phyloP scores from a whole-genome alignment of 2,797 vertebrate species.

The Lycodopsis pacificus region DNA sequence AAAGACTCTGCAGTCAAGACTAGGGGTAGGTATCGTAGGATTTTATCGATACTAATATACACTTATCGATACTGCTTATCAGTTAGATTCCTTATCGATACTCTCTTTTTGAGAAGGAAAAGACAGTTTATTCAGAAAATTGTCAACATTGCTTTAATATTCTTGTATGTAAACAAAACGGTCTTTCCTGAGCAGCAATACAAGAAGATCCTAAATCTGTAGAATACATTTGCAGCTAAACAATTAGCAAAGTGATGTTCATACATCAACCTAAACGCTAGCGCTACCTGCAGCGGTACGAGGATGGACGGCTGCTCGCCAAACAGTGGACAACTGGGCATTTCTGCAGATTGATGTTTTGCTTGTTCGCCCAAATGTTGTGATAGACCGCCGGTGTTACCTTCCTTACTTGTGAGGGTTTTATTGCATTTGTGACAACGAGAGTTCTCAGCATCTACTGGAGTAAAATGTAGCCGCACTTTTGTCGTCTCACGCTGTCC shows the following conservation, averaged over 20 bases:
- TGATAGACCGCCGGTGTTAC: too few relatives aligned
- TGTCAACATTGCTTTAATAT: neutral
- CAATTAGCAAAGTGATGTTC: neutral
- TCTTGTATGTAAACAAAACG: neutral
- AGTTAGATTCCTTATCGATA: too few relatives aligned
- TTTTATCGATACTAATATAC: neutral
- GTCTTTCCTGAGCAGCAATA: neutral
- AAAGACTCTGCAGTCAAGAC: constrained; percentile 8
- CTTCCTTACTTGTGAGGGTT: too few relatives aligned
- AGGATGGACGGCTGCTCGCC: too few relatives aligned
- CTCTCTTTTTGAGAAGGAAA: neutral
- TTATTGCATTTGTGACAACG: too few relatives aligned
- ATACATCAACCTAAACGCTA: neutral
- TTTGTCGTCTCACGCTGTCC: too few relatives aligned
- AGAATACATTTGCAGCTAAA: neutral
- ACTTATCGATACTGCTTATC: too few relatives aligned
- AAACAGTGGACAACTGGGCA: too few relatives aligned
- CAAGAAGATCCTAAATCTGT: neutral
- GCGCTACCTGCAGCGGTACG: neutral
- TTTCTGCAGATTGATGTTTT: too few relatives aligned
- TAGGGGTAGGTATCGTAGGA: neutral
- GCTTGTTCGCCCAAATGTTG: too few relatives aligned
- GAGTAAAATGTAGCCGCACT: too few relatives aligned
- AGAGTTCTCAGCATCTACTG: too few relatives aligned
- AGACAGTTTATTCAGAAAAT: neutral